phyloP scores from a whole-genome alignment of 2,888 invertebrate species.

The Platerodrilus igneus region DNA sequence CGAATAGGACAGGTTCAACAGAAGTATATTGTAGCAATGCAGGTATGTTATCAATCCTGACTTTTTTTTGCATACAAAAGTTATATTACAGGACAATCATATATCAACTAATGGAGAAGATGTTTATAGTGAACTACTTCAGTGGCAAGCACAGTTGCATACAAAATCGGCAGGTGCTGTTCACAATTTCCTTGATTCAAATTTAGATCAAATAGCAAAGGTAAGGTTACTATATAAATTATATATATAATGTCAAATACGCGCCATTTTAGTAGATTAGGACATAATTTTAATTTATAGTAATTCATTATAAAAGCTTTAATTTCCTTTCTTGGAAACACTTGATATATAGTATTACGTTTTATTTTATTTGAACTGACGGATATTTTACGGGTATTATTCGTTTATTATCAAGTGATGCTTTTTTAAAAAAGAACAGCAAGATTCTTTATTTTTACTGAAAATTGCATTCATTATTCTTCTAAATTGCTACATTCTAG shows the following conservation, averaged over 20 bases:
- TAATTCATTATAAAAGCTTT: slow-evolving; percentile 4
- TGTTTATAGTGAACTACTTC: slow-evolving; percentile 62
- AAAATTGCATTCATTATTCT: too few species aligned
- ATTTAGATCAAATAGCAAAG: slow-evolving; percentile 77
- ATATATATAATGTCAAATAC: slow-evolving; percentile 6
- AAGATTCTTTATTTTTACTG: too few species aligned
- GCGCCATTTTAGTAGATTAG: slow-evolving; percentile 1
- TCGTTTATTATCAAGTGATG: too few species aligned
- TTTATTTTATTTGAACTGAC: too few species aligned
- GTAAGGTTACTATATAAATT: slow-evolving; percentile 52
- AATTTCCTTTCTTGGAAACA: too few species aligned
- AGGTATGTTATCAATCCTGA: slow-evolving; percentile 33
- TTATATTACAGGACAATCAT: slow-evolving; percentile 41
- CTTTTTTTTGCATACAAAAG: slow-evolving; percentile 30
- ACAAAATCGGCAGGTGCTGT: slow-evolving; percentile 67
- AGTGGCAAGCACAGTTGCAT: slow-evolving; percentile 67
- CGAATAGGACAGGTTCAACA: slow-evolving; percentile 52
- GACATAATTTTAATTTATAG: slow-evolving; percentile 1
- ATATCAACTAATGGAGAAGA: slow-evolving; percentile 54
- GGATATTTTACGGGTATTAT: too few species aligned
- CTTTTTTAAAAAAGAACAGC: too few species aligned
- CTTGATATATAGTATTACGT: too few species aligned
- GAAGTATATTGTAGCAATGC: slow-evolving; percentile 43
- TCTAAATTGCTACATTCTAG: too few species aligned
- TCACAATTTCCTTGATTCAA: slow-evolving; percentile 69